A percentile compares a stretch with the other conserved stretches of the same genome.
Conservation (phyloP, 2,888 invertebrate genomes). For the Drosophila macrothrix region DNA sequence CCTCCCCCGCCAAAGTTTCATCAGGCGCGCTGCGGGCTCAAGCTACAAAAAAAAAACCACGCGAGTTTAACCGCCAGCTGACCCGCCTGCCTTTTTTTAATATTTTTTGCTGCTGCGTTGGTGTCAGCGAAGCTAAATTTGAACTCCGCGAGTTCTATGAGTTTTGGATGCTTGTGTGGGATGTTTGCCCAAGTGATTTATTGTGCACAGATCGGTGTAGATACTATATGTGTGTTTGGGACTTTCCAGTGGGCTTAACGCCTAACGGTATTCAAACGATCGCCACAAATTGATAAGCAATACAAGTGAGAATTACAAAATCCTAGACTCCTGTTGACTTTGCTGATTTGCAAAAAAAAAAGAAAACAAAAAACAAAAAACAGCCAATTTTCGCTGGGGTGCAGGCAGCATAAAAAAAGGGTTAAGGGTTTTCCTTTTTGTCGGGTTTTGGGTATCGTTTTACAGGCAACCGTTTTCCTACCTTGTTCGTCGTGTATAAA, state of each 20-base stretch:
- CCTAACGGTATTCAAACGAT: conserved; percentile 65
- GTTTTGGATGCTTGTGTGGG: conserved; percentile 38
- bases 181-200: conserved; percentile 62
- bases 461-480: conserved; percentile 37
- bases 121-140: conserved; percentile 33
- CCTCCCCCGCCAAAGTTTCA: conserved; percentile 7
- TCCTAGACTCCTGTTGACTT: conserved; percentile 62
- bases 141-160: conserved; percentile 31
- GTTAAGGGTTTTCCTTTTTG: conserved; percentile 42
- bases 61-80: conserved; percentile 60
- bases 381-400: conserved; percentile 26
- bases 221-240: conserved; percentile 10
- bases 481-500: conserved; percentile 17
- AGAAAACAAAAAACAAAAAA: conserved; percentile 13
- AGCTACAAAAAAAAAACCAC: conserved; percentile 36
- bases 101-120: conserved; percentile 27
- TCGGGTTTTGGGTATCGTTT: conserved; percentile 56
- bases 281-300: conserved; percentile 62
- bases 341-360: conserved; percentile 65
- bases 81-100: conserved; percentile 29
- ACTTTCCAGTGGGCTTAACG: conserved; percentile 50
- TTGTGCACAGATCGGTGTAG: conserved; percentile 43
- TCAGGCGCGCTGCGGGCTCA: conserved; percentile 48
- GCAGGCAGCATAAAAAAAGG: conserved; percentile 49
- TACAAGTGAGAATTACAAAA: conserved; percentile 24